Conservation (phyloP, 37 sponge, comb jelly and placozoan genomes). For the Haliclona indistincta region DNA sequence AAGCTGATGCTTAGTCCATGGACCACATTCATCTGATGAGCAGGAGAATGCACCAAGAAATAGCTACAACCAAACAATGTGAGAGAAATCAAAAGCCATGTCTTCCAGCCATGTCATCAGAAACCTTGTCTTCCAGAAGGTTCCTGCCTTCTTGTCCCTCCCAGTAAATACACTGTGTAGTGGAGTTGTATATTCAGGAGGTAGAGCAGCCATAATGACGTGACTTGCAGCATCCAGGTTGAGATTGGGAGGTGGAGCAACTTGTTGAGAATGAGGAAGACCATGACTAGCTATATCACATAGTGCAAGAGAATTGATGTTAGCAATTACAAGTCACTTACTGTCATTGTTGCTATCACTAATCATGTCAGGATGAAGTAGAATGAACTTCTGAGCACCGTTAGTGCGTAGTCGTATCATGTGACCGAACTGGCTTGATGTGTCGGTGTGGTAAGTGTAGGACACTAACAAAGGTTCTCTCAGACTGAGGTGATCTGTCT, state of each 20-base stretch:
- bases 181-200: not conserved
- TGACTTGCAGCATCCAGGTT: too few relatives aligned
- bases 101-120: not conserved
- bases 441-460: conserved; percentile 43
- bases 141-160: not conserved
- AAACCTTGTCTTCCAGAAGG: conserved; percentile 70
- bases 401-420: conserved; percentile 54
- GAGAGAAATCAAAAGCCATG: not conserved
- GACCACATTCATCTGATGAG: conserved; percentile 2
- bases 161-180: conserved; percentile 63
- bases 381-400: conserved; percentile 33
- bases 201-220: conserved; percentile 39
- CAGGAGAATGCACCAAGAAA: conserved; percentile 34
- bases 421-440: conserved; percentile 4
- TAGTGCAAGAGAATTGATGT: not conserved
- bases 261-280: conserved; percentile 40
- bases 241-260: too few relatives aligned
- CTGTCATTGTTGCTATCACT: not conserved
- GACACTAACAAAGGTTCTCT: conserved; percentile 39
- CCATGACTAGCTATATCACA: not conserved
- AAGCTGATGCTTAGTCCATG: conserved; percentile 35
- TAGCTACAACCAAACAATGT: conserved; percentile 41
- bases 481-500: conserved; percentile 40
- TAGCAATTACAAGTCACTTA: not conserved
- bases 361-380: conserved; percentile 32